Conservation (phyloP, 2,113 vertebrate species). For the Megaceryle torquata region DNA sequence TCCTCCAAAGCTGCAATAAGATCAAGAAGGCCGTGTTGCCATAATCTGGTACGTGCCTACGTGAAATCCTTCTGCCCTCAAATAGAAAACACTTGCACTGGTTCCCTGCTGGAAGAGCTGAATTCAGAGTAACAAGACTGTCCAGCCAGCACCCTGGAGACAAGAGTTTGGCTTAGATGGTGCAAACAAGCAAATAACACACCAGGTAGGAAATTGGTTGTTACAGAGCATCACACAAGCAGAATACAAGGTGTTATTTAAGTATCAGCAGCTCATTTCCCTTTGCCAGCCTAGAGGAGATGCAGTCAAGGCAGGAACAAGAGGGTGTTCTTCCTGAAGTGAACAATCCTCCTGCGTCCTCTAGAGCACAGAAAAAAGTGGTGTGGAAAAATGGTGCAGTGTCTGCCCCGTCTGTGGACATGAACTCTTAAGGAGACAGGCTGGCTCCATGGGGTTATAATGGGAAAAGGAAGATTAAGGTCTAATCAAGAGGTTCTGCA, state of each 20-base stretch:
- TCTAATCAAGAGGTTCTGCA: not conserved
- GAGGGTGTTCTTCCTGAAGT: not conserved
- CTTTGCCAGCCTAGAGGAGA: not conserved
- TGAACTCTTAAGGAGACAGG: not conserved
- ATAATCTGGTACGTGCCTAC: fast-evolving
- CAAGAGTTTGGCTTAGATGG: not conserved
- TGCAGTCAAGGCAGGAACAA: not conserved
- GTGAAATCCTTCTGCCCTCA: not conserved
- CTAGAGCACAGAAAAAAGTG: not conserved
- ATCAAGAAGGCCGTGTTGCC: not conserved
- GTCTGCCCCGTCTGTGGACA: not conserved
- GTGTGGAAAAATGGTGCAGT: not conserved
- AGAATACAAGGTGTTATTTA: not conserved
- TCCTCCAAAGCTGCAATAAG: not conserved
- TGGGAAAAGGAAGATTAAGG: not conserved
- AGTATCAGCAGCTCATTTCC: not conserved
- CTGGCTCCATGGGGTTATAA: not conserved
- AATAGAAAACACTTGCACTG: not conserved
- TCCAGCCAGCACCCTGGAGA: not conserved
- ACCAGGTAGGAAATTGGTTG: not conserved
- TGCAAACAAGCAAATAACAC: not conserved
- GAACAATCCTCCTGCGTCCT: not conserved
- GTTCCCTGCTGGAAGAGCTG: not conserved
- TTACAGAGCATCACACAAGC: not conserved
- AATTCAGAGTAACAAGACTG: not conserved